Evolutionary conservation across 2,888 invertebrate species (phyloP).

Genomic region (Darwinula stevensoni): DNA sequence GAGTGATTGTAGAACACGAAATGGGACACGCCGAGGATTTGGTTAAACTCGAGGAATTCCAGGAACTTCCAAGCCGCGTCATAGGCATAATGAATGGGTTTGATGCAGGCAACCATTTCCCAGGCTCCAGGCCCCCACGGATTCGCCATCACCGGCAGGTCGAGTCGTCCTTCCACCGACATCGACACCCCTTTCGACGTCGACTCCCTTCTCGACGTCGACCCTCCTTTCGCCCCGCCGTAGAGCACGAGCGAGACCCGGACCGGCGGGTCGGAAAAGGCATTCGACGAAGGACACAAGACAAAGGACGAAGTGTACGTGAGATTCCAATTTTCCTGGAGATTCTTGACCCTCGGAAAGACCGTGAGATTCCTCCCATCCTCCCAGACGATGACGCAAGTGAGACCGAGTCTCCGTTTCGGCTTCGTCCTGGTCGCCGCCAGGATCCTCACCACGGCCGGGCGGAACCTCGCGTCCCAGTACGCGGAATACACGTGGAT

Average conservation of each 20-base stretch:
- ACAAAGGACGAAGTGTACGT: constrained; percentile 5
- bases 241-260: constrained; percentile 8
- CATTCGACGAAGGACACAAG: neutral
- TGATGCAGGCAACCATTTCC: constrained; percentile 14
- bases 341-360: neutral
- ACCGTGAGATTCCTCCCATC: neutral
- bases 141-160: neutral
- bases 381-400: constrained; percentile 15
- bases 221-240: too few species aligned
- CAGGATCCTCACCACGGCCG: constrained; percentile 31
- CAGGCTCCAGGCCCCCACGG: constrained; percentile 6
- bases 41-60: constrained; percentile 22
- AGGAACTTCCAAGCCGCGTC: constrained; percentile 17
- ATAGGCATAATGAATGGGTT: constrained; percentile 19
- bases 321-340: constrained; percentile 6
- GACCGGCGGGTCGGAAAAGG: constrained; percentile 11
- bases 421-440: constrained; percentile 65
- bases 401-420: too few species aligned
- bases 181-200: too few species aligned
- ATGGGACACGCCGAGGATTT: constrained; percentile 18
- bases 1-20: constrained; percentile 21
- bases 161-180: neutral
- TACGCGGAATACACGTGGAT: constrained; percentile 78
- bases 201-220: neutral
- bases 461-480: constrained; percentile 26